These are phyloP conservation scores for Zaprionus kolodkinae DNA, from an alignment of 1,140 invertebrate genomes.

Conservation along the genomic window DNA sequence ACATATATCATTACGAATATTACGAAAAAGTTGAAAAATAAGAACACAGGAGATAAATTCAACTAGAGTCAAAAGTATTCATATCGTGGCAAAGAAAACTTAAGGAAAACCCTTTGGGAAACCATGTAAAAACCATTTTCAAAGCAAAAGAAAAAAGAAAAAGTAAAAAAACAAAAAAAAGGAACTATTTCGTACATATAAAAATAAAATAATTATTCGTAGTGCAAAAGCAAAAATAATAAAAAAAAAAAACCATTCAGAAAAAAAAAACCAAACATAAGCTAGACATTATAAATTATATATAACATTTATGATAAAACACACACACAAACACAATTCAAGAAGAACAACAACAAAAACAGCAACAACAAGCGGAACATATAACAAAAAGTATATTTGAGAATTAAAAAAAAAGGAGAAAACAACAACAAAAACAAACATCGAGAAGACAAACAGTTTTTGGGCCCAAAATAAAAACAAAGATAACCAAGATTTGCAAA, in stretches of 20 bases:
- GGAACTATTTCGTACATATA: conserved; percentile 60
- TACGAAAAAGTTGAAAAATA: conserved; percentile 22
- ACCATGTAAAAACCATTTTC: conserved; percentile 63
- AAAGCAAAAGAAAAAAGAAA: conserved; percentile 22
- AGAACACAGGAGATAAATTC: neutral
- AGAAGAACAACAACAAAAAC: neutral
- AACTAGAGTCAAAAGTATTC: conserved; percentile 57
- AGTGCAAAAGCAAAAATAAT: conserved; percentile 49
- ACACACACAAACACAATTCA: conserved; percentile 23
- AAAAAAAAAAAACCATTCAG: conserved; percentile 38
- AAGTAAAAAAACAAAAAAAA: conserved; percentile 2
- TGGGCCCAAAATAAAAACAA: conserved; percentile 44
- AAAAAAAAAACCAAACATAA: conserved; percentile 44
- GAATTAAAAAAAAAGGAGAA: conserved; percentile 35
- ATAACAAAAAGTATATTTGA: conserved; percentile 43
- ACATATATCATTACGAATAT: conserved; percentile 57
- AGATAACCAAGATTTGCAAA: conserved; percentile 23
- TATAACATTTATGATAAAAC: conserved; percentile 61
- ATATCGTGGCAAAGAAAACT: conserved; percentile 69
- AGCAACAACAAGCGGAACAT: conserved; percentile 6
- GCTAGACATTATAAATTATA: conserved; percentile 64
- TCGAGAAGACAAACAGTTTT: conserved; percentile 40
- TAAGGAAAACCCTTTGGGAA: conserved; percentile 38
- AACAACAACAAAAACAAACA: conserved; percentile 23
- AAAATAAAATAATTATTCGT: conserved; percentile 71